Evolutionary conservation across 1,140 invertebrate genomes (phyloP), one percentile per base, ranked within the genome.

Genomic region (Brachionus asplanchnoidis): DNA sequence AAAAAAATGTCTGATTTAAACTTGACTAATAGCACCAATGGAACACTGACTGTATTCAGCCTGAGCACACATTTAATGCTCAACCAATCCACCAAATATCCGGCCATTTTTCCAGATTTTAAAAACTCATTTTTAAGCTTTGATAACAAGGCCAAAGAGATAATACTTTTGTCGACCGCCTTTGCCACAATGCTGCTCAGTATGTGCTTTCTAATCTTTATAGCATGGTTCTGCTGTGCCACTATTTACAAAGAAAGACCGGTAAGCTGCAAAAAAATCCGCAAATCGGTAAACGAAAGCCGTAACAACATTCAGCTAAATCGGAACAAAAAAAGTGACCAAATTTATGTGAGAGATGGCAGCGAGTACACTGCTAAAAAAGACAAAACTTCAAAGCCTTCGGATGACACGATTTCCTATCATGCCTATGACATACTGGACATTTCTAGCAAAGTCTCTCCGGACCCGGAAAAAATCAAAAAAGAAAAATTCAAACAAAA

Each of bases 361-460:
- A 50, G 73, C 20, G 73, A 77, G n/a, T 50, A 12, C 46, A 14
- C 26, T 12, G 9, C 12, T 12, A 77, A 77, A 50, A 23, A 2
- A 12, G 42, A 20, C 14, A 60, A 77, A 50, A 46, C 4, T 7
- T 3, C 3, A 12, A 77, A 77, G 73, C 73, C 73, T 23, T 50
- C 73, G n/a, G 73, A 77, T 23, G 73, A 50, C 9, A 77, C 68
- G 2, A 17, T 77, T 11, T 77, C 73, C 9, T 77, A 77, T 26
- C 73, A 77, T 77, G 73, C 73, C 14, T 77, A 77, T 50, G 73
- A 77, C 42, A 77, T 77, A 20, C 42, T 77, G 5, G 73, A 77
- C 7, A 23, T 28, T 14, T 14, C 73, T 11, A 77, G 20, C 23
- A 50, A 73, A 42, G 44, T 11, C 32, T 17, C 32, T 7, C 32